A percentile compares a stretch with the other conserved stretches of the same genome.
Evolutionary conservation across 1,140 invertebrate species (phyloP).

Genomic region (Ceratina japonica): DNA sequence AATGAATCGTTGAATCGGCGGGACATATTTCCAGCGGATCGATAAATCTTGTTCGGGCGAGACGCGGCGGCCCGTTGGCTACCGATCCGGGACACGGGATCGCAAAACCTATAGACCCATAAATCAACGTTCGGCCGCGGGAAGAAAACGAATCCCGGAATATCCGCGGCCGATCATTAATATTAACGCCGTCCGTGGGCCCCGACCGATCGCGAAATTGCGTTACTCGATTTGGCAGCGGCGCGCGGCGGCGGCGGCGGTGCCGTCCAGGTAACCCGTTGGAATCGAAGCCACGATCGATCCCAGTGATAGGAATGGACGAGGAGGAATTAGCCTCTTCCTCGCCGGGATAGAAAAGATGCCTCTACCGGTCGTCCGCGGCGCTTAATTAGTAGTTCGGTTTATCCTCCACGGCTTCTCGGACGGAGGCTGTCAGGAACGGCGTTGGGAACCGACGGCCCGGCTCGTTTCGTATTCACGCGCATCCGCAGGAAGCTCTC

Average conservation of each 20-base stretch:
- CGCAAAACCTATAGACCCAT: slow-evolving; percentile 22
- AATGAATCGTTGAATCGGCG: no score
- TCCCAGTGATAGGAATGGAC: slow-evolving; percentile 1
- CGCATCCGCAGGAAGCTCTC: slow-evolving; percentile 29
- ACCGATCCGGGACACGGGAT: neutral
- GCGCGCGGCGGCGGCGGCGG: no score
- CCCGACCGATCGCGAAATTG: slow-evolving; percentile 31
- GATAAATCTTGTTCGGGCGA: slow-evolving; percentile 25
- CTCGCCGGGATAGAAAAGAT: neutral
- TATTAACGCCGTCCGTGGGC: slow-evolving; percentile 38
- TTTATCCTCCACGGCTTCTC: slow-evolving; percentile 42
- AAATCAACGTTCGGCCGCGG: slow-evolving; percentile 33
- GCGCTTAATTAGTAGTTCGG: slow-evolving; percentile 59
- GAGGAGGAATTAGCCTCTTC: neutral
- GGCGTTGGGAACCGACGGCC: slow-evolving; percentile 20
- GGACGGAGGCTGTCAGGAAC: slow-evolving; percentile 24
- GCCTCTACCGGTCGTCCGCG: neutral
- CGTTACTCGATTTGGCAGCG: slow-evolving; percentile 40
- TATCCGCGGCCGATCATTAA: slow-evolving; percentile 36
- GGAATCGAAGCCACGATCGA: slow-evolving; percentile 10
- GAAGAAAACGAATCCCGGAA: slow-evolving; percentile 45
- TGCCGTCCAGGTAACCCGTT: neutral
- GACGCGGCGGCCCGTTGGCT: neutral
- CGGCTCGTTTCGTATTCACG: slow-evolving; percentile 55
- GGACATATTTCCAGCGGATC: slow-evolving; percentile 4